Conservation (phyloP, 2,888 invertebrate species). For the Biston betularia region DNA sequence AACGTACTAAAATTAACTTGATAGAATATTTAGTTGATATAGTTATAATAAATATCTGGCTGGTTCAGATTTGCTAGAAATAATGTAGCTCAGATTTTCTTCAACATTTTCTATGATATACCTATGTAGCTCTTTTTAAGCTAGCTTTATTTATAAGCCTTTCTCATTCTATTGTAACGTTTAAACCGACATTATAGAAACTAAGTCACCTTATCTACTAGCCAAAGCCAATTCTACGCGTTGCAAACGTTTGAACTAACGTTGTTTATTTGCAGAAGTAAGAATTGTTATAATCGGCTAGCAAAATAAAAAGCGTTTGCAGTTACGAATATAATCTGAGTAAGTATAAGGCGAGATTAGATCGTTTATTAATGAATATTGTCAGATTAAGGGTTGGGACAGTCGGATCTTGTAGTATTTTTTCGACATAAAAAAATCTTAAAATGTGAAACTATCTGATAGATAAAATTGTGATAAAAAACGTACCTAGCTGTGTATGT, state of each 20-base stretch:
- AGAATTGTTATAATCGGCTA: neutral
- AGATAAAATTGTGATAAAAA: conserved; percentile 31
- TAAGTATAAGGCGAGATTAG: neutral
- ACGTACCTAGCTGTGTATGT: conserved; percentile 14
- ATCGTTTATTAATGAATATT: neutral
- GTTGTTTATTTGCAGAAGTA: neutral
- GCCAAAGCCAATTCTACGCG: conserved; percentile 1
- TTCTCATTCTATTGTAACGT: conserved; percentile 25
- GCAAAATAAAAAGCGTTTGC: neutral
- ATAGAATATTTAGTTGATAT: conserved; percentile 4
- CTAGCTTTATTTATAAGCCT: conserved; percentile 38
- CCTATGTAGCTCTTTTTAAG: conserved; percentile 19
- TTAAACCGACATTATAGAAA: conserved; percentile 4
- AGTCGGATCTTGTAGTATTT: conserved; percentile 5
- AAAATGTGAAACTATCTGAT: conserved; percentile 11
- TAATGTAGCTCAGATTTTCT: conserved; percentile 35
- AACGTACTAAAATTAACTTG: conserved; percentile 31
- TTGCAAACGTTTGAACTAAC: neutral
- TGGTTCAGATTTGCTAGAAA: conserved; percentile 55
- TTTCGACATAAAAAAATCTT: neutral
- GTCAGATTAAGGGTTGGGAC: conserved; percentile 6
- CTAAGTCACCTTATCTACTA: neutral
- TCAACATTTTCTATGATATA: conserved; percentile 35
- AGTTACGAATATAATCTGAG: neutral
- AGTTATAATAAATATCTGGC: conserved; percentile 53